phyloP scores from a whole-genome alignment of 2,797 vertebrate genomes.

The Periparus ater region DNA sequence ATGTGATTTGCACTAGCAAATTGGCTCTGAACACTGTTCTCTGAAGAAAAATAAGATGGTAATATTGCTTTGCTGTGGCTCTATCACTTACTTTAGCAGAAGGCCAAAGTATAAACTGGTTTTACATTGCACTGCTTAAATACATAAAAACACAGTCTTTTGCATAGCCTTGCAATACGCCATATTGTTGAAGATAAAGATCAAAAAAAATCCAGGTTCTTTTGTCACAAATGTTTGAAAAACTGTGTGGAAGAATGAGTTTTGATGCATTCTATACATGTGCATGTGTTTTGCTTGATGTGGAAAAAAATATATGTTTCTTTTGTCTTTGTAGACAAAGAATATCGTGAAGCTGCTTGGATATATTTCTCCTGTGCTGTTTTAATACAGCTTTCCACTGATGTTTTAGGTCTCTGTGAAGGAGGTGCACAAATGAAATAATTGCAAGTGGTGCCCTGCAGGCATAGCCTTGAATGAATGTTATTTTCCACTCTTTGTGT shows the following conservation, averaged over 20 bases:
- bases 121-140: not conserved
- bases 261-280: not conserved
- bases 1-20: not conserved
- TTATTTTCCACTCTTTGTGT: not conserved
- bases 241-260: not conserved
- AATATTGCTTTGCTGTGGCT: not conserved
- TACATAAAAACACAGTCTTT: not conserved
- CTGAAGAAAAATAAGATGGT: not conserved
- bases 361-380: not conserved
- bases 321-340: not conserved
- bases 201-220: not conserved
- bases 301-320: not conserved
- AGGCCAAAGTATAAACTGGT: not conserved
- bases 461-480: not conserved
- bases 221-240: not conserved
- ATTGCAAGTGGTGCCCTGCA: not conserved
- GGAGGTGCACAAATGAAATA: not conserved
- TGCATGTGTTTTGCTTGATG: not conserved
- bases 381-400: not conserved
- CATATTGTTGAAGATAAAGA: not conserved
- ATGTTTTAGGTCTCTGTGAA: not conserved
- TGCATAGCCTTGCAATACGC: not conserved
- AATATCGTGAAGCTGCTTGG: accelerated
- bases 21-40: not conserved
- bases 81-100: not conserved